phyloP scores from a whole-genome alignment of 2,113 vertebrate genomes.

The Eptesicus fuscus region DNA sequence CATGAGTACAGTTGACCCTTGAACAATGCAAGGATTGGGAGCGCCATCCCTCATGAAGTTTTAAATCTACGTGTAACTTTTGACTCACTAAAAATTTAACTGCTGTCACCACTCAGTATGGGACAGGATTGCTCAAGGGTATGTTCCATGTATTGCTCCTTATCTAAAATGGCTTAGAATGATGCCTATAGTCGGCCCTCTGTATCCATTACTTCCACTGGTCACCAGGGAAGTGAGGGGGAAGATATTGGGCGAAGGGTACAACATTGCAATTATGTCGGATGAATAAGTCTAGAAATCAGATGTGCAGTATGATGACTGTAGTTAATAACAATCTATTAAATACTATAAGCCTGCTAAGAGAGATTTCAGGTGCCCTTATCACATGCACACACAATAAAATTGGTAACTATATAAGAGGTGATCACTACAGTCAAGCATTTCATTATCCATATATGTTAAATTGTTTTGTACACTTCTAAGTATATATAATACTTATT shows the following conservation, averaged over 20 bases:
- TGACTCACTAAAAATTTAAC: neutral
- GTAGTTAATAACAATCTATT: neutral
- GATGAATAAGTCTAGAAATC: neutral
- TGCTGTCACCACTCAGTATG: neutral
- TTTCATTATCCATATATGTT: neutral
- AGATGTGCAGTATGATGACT: neutral
- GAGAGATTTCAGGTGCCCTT: neutral
- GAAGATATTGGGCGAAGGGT: neutral
- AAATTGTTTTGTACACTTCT: neutral
- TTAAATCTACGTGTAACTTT: neutral
- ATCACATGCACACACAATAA: neutral
- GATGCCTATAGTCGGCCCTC: neutral
- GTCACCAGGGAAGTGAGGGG: too few species aligned
- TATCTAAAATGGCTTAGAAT: neutral
- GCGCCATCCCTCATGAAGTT: neutral
- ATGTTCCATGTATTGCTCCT: neutral
- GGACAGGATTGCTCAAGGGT: neutral
- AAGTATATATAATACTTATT: neutral
- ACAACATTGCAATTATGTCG: neutral
- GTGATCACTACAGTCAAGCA: too few species aligned
- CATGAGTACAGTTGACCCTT: neutral
- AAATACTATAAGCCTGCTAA: neutral
- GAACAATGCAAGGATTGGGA: neutral
- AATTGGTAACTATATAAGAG: neutral
- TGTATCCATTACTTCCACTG: neutral